Evolutionary conservation across 1,140 invertebrate species (phyloP), one percentile per base, ranked within the genome.

Genomic region (Ceratoteleas bidentatus): DNA sequence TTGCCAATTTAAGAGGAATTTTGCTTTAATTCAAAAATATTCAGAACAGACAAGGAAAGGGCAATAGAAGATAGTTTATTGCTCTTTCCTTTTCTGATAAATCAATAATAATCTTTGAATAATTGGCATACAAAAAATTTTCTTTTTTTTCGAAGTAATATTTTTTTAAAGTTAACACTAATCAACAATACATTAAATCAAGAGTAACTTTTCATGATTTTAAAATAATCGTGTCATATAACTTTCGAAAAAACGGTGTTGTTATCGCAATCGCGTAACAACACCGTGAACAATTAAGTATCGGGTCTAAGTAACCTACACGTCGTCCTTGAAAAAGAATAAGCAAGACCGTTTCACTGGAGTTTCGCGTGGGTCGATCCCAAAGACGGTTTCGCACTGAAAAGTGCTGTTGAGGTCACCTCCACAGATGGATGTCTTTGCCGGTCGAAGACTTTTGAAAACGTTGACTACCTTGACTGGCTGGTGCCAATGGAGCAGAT

Each of bases 291-390:
- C 40, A 53, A 66, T 60, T 62, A 62, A 68, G 49, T 62, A 45
- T 54, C 24, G 15, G 33, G 32, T 68, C 57, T 54, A 77, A 69
- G 50, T 69, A 77, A 66, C 58, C 74, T 45, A 64, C 74, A 68
- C 52, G 65, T 64, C 65, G 74, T 69, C 74, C 74, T 77, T 77
- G 74, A 40, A 34, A 77, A 77, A 57, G 58, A 62, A 69, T 69
- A 53, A 49, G 58, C 58, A 53, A 64, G 64, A 77, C 38, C 14
- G 53, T 77, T 54, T 77, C 64, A 69, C 54, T 69, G 50, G 34
- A 24, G 36, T 62, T 68, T 68, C 64, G 64, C 73, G 73, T 76
- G 64, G 73, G 64, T 34, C 10, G 73, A 61, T 52, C 13, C 8
- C 61, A 65, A 56, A 52, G 61, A 74, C 61, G 45, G 56, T 65